phyloP scores from a whole-genome alignment of 2,797 vertebrate species.

The Labroides dimidiatus region DNA sequence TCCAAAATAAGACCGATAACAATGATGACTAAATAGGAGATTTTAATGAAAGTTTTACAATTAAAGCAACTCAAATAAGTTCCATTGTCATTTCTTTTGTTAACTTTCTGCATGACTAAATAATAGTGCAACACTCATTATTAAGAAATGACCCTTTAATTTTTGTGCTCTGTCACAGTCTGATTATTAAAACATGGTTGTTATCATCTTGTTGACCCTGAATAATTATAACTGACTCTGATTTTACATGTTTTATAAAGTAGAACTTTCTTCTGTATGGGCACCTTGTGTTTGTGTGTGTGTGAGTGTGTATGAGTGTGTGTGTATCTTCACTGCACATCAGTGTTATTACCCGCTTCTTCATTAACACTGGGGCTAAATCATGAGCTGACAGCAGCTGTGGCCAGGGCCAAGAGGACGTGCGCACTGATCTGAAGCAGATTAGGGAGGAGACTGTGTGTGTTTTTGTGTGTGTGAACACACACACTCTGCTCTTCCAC shows the following conservation, averaged over 20 bases:
- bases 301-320: constrained; percentile 5
- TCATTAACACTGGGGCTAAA: constrained; percentile 75
- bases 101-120: too few relatives aligned
- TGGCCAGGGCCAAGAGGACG: constrained; percentile 61
- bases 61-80: neutral
- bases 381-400: constrained; percentile 73
- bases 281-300: constrained; percentile 15
- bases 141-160: neutral
- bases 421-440: constrained; percentile 73
- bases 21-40: neutral
- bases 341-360: constrained; percentile 61
- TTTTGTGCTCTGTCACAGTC: neutral
- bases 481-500: constrained; percentile 12
- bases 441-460: constrained; percentile 57
- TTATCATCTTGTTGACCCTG: constrained; percentile 4
- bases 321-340: constrained; percentile 34
- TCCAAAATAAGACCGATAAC: neutral
- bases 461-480: constrained; percentile 3
- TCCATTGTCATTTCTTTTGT: too few relatives aligned
- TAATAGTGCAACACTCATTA: neutral
- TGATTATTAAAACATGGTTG: neutral
- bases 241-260: neutral
- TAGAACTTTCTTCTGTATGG: constrained; percentile 1
- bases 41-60: neutral
- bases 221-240: constrained; percentile 17